A percentile compares a stretch with the other conserved stretches of the same genome.
Conservation (phyloP, 2,888 invertebrate genomes). For the Piscicola geometra region DNA sequence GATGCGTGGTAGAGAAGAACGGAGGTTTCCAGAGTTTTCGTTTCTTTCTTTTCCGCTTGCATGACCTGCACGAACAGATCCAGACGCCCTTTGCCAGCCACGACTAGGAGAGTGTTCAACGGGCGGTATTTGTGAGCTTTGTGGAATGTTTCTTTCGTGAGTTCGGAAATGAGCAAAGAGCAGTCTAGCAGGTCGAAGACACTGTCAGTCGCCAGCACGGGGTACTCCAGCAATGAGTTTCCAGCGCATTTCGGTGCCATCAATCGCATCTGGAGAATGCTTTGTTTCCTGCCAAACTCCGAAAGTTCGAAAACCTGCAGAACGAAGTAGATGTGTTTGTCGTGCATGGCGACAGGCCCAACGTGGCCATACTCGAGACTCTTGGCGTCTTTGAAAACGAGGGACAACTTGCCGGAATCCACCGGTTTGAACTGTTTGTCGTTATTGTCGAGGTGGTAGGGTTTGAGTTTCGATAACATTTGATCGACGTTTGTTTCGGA, state of each 20-base stretch:
- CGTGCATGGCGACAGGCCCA: slow-evolving; percentile 31
- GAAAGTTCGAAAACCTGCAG: slow-evolving; percentile 27
- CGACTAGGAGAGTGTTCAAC: slow-evolving; percentile 26
- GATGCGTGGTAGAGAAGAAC: slow-evolving; percentile 29
- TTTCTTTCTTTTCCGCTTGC: not conserved
- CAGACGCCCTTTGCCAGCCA: slow-evolving; percentile 10
- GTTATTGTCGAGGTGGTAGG: too few relatives aligned
- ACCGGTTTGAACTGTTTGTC: not conserved
- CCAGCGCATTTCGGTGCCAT: slow-evolving; percentile 16
- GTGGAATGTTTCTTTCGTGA: slow-evolving; percentile 8
- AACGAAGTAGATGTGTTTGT: slow-evolving; percentile 29
- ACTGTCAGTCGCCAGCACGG: slow-evolving; percentile 33
- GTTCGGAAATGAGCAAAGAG: slow-evolving; percentile 14
- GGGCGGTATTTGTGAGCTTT: slow-evolving; percentile 24
- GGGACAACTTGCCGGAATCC: not conserved
- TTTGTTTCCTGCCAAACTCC: slow-evolving; percentile 24
- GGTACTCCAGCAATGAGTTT: slow-evolving; percentile 21
- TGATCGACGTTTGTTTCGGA: not conserved
- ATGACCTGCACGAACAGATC: slow-evolving; percentile 24
- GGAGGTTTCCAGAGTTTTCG: slow-evolving; percentile 24
- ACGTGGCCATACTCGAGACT: slow-evolving; percentile 34
- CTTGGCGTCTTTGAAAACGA: slow-evolving; percentile 35
- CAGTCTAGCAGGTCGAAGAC: slow-evolving; percentile 36
- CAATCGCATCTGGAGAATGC: slow-evolving; percentile 31
- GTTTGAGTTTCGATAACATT: not conserved